A percentile compares a stretch with the other conserved stretches of the same genome.
Conservation (phyloP, 2,888 invertebrate species). For the Leptinotarsa rubiginosa region DNA sequence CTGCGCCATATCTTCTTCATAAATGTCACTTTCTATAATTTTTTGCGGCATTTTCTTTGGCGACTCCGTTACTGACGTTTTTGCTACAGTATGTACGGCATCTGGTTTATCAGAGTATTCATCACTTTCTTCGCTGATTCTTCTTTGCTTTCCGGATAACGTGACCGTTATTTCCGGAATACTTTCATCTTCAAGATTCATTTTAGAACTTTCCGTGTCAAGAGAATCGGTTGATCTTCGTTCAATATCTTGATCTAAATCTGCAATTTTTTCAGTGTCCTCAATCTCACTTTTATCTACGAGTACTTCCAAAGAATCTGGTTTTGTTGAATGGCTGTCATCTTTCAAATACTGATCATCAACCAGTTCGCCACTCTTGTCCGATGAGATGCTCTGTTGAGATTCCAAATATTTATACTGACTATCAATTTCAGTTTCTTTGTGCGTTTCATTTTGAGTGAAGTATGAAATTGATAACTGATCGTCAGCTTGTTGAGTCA, state of each 20-base stretch:
- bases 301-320: constrained; percentile 68
- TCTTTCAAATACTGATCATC: constrained; percentile 38
- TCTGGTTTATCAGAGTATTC: constrained; percentile 54
- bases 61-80: constrained; percentile 50
- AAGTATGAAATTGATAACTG: constrained; percentile 48
- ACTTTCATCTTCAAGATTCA: constrained; percentile 51
- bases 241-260: constrained; percentile 65
- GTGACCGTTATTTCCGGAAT: constrained; percentile 66
- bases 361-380: constrained; percentile 46
- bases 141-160: constrained; percentile 63
- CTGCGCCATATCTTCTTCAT: too few relatives aligned
- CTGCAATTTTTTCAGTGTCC: constrained; percentile 67
- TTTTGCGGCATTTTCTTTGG: constrained; percentile 42
- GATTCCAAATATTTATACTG: constrained; percentile 58
- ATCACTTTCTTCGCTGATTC: constrained; percentile 65
- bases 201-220: constrained; percentile 55
- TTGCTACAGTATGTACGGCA: constrained; percentile 29
- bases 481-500: constrained; percentile 50
- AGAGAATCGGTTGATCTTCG: constrained; percentile 59
- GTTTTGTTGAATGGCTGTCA: constrained; percentile 61
- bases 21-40: too few relatives aligned
- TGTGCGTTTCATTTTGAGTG: constrained; percentile 53
- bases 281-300: constrained; percentile 69
- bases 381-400: constrained; percentile 59
- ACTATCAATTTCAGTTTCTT: constrained; percentile 54